phyloP scores from a whole-genome alignment of 1,140 invertebrate genomes.

The Heliconius nattereri region DNA sequence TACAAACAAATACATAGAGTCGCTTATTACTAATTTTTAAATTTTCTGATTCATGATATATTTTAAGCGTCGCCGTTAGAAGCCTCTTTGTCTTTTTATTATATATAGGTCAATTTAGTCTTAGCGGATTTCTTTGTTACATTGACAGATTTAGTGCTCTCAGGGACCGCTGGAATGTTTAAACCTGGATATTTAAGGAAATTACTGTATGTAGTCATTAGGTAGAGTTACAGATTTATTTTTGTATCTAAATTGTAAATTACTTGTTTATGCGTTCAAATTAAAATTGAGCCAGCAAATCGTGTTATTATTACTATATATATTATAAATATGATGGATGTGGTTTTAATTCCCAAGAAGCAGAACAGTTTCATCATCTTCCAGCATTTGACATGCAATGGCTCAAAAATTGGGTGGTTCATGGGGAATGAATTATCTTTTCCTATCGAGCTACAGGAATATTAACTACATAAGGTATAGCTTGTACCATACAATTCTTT shows the following conservation, averaged over 20 bases:
- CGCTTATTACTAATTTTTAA: background rate
- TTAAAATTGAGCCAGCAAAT: too few species aligned
- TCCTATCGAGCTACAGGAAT: too few species aligned
- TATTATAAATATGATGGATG: too few species aligned
- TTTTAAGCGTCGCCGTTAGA: conserved; percentile 51
- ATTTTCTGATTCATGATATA: conserved; percentile 34
- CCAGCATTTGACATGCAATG: too few species aligned
- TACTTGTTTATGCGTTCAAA: too few species aligned
- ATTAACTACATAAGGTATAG: too few species aligned
- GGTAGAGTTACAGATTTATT: background rate
- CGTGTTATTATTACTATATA: too few species aligned
- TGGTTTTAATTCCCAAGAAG: too few species aligned
- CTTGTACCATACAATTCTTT: too few species aligned
- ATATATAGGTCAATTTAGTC: conserved; percentile 42
- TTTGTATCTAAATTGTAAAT: background rate
- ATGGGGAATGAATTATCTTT: too few species aligned
- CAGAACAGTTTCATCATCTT: too few species aligned
- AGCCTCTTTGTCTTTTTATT: conserved; percentile 57
- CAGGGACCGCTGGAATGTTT: conserved; percentile 27
- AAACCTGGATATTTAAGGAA: conserved; percentile 38
- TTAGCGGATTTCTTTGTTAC: conserved; percentile 54
- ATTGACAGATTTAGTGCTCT: conserved; percentile 52
- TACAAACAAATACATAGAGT: background rate
- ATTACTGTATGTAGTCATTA: conserved; percentile 10
- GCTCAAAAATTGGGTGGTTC: too few species aligned